These are phyloP conservation scores for Limosa lapponica DNA, from an alignment of 2,797 vertebrate genomes.

Conservation along the genomic window DNA sequence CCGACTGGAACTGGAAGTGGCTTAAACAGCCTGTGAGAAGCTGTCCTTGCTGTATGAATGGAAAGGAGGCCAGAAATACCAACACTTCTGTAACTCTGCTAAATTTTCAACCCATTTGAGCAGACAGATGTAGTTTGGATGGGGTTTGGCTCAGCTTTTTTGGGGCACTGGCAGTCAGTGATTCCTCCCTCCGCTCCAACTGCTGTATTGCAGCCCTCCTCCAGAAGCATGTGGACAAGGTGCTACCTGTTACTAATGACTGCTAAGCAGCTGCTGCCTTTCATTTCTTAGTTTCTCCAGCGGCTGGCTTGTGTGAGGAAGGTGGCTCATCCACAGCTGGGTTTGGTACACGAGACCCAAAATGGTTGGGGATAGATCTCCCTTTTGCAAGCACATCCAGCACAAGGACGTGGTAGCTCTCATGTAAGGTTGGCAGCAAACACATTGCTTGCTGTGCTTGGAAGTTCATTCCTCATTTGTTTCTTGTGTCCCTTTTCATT, in stretches of 20 bases:
- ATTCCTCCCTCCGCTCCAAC: neutral
- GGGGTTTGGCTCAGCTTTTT: neutral
- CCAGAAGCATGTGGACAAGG: neutral
- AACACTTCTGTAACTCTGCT: neutral
- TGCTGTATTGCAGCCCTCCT: neutral
- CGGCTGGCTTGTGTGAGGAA: neutral
- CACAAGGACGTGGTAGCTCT: neutral
- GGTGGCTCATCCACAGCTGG: neutral
- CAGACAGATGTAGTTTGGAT: neutral
- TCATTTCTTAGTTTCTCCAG: neutral
- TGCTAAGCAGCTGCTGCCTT: neutral
- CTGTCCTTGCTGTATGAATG: neutral
- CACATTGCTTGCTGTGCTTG: accelerated
- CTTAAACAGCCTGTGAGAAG: neutral
- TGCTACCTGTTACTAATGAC: neutral
- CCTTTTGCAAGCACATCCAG: neutral
- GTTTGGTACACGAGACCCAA: neutral
- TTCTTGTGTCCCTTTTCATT: neutral
- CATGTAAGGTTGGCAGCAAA: neutral
- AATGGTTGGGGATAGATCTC: neutral
- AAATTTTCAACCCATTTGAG: neutral
- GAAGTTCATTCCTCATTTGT: neutral
- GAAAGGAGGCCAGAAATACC: neutral
- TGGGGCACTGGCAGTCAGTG: neutral
- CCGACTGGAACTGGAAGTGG: neutral